phyloP scores from a whole-genome alignment of 2,888 invertebrate species.

The Nemurella pictetii region DNA sequence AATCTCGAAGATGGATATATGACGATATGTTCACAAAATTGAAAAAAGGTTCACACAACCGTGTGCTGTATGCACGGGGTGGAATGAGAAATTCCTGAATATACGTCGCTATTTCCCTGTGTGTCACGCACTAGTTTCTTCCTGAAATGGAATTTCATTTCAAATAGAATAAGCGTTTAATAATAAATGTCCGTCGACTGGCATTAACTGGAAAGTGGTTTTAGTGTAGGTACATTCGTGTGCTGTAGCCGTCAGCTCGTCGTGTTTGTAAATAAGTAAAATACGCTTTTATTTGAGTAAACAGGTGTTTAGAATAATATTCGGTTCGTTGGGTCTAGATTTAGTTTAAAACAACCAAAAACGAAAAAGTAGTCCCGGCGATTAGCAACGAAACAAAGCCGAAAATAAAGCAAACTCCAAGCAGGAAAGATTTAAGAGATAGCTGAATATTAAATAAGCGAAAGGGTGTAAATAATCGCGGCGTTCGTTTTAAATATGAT shows the following conservation, averaged over 20 bases:
- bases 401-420: too few species aligned
- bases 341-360: background rate
- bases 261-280: background rate
- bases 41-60: background rate
- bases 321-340: background rate
- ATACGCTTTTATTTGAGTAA: background rate
- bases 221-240: background rate
- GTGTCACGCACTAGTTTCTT: background rate
- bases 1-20: background rate
- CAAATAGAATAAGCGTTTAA: background rate
- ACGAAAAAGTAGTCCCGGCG: background rate
- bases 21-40: background rate
- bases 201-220: background rate
- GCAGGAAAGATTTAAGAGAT: too few species aligned
- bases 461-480: too few species aligned
- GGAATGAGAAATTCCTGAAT: background rate
- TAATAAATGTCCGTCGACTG: background rate
- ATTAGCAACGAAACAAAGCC: background rate
- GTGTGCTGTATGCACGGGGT: background rate
- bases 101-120: background rate
- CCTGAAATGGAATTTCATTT: background rate
- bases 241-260: background rate
- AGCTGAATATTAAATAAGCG: too few species aligned
- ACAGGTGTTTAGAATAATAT: background rate
- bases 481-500: too few species aligned